Base-by-base conservation (phyloP, 2,113 vertebrate species). In the Tor tambroides region DNA sequence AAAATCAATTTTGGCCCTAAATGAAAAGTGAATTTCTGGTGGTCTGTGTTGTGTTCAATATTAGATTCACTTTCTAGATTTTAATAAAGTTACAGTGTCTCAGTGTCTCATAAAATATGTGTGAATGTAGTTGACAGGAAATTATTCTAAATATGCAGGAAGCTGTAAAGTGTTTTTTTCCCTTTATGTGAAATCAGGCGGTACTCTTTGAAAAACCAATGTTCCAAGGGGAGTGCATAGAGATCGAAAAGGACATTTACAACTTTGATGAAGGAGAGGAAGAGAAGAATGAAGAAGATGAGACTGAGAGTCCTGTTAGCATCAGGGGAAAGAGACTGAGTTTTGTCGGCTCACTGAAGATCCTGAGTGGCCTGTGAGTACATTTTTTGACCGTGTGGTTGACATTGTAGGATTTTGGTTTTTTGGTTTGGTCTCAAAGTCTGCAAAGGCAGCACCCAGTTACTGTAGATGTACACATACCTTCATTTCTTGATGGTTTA, bases 361-460 rank as follows among this genome's bases (percentile, higher is more conserved):
- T 99, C 9, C 92, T 97, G 0, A 94, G 96, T 90, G 97, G 98
- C 91, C 80, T 99, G 98, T 99, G 93, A 98, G 98, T 94, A 14
- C 61, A 21, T 21, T 19, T 59, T 19, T 49, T 46, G 0, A 30
- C 14, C 6, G 11, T n/a, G 6, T 1, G 3, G 30, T 1, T 71
- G 15, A 49, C 46, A 49, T 71, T 19, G 67, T 71, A 3, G 46
- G 12, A 49, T 35, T 71, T 71, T 3, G 30, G 19, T 69, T 69
- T 69, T 8, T 67, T 67, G 63, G 15, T 9, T 69, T 69, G 65
- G 28, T 69, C 3, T 4, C 17, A 71, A 32, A 69, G 15, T 69
- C 65, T 32, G 65, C 2, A 69, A 7, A 59, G 54, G 7, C 7
- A 59, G 19, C 19, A 59, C 19, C 21, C 7, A 23, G 23, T 59